Conservation (phyloP, 2,113 vertebrate species). For the Falco punctatus region DNA sequence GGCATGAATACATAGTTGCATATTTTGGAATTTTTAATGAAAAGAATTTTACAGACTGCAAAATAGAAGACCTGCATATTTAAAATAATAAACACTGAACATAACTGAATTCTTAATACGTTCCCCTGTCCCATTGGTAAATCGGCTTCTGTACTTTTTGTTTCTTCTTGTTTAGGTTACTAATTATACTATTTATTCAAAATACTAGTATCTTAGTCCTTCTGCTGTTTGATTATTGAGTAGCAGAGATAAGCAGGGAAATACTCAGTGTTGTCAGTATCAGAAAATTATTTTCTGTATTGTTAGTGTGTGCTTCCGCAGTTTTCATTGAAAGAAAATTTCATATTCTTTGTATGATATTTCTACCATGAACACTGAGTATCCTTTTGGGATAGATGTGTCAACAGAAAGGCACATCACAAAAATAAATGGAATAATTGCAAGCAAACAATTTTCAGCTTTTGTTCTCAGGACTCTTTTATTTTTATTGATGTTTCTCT, state of each 20-base stretch:
- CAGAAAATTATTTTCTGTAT: neutral
- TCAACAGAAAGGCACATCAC: slow-evolving; percentile 34
- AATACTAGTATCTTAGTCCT: neutral
- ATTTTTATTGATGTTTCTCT: slow-evolving; percentile 40
- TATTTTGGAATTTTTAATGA: neutral
- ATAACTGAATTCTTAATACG: neutral
- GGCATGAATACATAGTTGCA: neutral
- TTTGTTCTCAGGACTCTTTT: neutral
- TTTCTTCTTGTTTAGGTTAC: neutral
- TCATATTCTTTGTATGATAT: neutral
- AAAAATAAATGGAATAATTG: slow-evolving; percentile 50
- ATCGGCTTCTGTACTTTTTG: neutral
- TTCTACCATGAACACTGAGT: slow-evolving; percentile 11
- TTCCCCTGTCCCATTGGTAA: neutral
- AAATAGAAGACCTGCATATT: neutral
- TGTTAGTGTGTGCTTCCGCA: neutral
- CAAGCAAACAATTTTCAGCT: slow-evolving; percentile 42
- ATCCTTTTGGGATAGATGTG: slow-evolving; percentile 24
- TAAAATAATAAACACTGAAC: neutral
- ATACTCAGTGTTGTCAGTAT: neutral
- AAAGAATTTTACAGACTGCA: neutral
- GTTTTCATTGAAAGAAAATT: slow-evolving; percentile 11
- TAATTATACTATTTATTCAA: neutral
- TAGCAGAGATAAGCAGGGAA: neutral
- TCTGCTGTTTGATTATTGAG: neutral